Conservation (phyloP, 2,888 invertebrate genomes). For the Mimachlamys varia region DNA sequence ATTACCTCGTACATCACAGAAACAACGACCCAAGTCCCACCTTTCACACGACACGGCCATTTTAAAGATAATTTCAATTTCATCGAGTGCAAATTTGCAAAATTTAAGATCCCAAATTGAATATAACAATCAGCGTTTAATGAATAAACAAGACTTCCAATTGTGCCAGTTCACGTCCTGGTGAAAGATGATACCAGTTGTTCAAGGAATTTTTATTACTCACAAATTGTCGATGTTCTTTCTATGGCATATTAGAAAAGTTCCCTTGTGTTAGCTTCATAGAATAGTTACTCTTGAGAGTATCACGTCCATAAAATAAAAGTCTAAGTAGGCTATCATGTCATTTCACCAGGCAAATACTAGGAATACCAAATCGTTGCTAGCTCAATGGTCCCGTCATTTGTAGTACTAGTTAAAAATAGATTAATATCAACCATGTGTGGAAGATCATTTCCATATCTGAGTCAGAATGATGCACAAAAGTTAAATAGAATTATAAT, state of each 20-base stretch:
- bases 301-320: neutral
- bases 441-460: too few species aligned
- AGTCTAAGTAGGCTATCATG: neutral
- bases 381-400: neutral
- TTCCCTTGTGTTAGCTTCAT: neutral
- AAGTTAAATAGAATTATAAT: too few species aligned
- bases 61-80: conserved; percentile 31
- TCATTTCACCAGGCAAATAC: too few species aligned
- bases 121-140: conserved; percentile 15
- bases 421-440: neutral
- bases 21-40: conserved; percentile 12
- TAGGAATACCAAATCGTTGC: neutral
- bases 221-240: neutral
- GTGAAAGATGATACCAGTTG: neutral
- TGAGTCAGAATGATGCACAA: too few species aligned
- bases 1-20: conserved; percentile 25
- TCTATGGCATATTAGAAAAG: neutral
- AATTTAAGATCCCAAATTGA: neutral
- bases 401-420: neutral
- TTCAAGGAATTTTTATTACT: conserved; percentile 6
- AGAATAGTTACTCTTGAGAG: neutral
- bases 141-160: neutral
- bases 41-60: conserved; percentile 12
- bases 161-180: neutral
- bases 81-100: conserved; percentile 28